Percentiles rank a stretch among this genome's conserved stretches.
Evolutionary conservation across 2,797 vertebrate genomes (phyloP).

Genomic region (Naso thynnoides): DNA sequence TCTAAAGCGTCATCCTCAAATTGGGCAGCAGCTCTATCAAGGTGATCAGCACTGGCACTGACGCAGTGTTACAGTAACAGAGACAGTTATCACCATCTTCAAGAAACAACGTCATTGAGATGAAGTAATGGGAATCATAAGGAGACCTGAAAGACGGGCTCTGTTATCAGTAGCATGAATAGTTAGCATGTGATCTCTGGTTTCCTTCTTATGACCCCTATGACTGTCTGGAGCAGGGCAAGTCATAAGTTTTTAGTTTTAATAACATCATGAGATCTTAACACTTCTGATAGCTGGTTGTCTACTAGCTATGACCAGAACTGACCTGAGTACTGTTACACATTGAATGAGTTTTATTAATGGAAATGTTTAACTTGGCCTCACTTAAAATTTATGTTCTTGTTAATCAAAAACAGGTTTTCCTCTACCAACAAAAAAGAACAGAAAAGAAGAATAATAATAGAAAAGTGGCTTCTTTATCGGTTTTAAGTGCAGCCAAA

Average conservation of each 20-base stretch:
- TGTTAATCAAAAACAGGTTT: no score
- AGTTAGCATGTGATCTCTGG: constrained; percentile 62
- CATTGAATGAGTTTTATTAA: no score
- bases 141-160: constrained; percentile 10
- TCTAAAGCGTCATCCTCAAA: neutral
- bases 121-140: constrained; percentile 18
- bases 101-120: constrained; percentile 35
- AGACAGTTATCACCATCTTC: neutral
- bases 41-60: neutral
- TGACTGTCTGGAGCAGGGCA: constrained; percentile 24
- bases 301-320: neutral
- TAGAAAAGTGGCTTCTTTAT: no score
- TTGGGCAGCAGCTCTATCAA: neutral
- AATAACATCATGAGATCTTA: constrained; percentile 38
- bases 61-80: neutral
- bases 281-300: constrained; percentile 8
- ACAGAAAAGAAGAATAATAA: no score
- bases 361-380: no score
- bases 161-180: constrained; percentile 40
- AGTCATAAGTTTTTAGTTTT: constrained; percentile 31
- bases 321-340: constrained; percentile 3
- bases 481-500: no score
- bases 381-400: no score
- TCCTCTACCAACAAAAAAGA: no score
- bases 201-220: constrained; percentile 36